phyloP scores from a whole-genome alignment of 2,888 invertebrate species.

The Nomada ferruginata region DNA sequence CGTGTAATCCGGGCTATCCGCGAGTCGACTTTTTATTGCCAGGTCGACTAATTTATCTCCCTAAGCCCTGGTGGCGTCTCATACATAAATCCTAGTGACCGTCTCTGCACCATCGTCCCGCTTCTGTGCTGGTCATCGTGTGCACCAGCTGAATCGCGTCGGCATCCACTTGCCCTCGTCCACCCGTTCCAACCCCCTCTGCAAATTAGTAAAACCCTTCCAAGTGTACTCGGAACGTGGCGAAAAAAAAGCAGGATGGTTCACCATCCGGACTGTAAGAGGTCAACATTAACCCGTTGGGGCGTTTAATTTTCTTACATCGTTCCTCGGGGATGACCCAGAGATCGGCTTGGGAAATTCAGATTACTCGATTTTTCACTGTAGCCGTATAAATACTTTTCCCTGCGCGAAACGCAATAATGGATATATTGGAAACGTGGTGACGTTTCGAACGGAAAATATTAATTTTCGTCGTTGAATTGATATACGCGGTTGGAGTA shows the following conservation, averaged over 20 bases:
- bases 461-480: too few relatives aligned
- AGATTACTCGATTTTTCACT: conserved; percentile 31
- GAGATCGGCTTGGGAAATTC: conserved; percentile 34
- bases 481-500: too few relatives aligned
- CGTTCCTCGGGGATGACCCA: conserved; percentile 28
- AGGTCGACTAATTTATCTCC: conserved; percentile 77
- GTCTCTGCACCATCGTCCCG: conserved; percentile 65
- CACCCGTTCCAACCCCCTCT: neutral
- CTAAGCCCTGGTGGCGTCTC: conserved; percentile 73
- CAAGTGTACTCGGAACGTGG: conserved; percentile 32
- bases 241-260: conserved; percentile 35
- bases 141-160: conserved; percentile 55
- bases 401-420: neutral
- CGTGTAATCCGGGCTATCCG: conserved; percentile 77
- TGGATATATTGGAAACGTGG: too few relatives aligned
- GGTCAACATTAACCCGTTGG: conserved; percentile 35
- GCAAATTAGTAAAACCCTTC: conserved; percentile 51
- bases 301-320: conserved; percentile 54
- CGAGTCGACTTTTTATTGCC: conserved; percentile 77
- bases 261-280: conserved; percentile 28
- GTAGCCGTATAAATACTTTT: neutral
- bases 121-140: conserved; percentile 46
- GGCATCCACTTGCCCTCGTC: conserved; percentile 29
- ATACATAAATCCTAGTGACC: conserved; percentile 78
- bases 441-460: too few relatives aligned